phyloP scores from a whole-genome alignment of 2,888 invertebrate genomes.

The Oscheius onirici region DNA sequence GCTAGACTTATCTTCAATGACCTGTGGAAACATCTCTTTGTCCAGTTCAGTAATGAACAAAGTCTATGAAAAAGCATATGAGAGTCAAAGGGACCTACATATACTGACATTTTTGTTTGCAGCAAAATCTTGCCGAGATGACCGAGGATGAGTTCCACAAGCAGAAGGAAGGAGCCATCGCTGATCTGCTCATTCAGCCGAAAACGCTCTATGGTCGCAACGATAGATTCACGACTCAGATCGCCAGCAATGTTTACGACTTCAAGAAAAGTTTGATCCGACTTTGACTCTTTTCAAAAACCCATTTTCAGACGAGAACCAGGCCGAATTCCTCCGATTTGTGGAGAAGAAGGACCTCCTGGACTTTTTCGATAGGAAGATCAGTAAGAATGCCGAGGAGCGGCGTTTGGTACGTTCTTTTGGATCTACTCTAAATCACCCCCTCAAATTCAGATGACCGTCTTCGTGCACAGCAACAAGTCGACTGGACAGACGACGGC shows the following conservation, averaged over 20 bases:
- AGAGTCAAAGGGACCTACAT: too few relatives aligned
- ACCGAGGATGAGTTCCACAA: slow-evolving; percentile 83
- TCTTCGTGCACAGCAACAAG: background rate
- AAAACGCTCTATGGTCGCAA: slow-evolving; percentile 84
- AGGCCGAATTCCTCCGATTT: slow-evolving; percentile 84
- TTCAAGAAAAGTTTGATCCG: slow-evolving; percentile 79
- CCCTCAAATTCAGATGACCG: background rate
- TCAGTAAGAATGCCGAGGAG: slow-evolving; percentile 39
- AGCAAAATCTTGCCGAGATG: slow-evolving; percentile 79
- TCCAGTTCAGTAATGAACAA: too few relatives aligned
- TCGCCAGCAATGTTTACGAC: slow-evolving; percentile 85
- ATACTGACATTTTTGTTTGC: background rate
- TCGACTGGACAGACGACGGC: background rate
- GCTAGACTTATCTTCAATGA: too few relatives aligned
- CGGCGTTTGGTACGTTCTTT: slow-evolving; percentile 32
- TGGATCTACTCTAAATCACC: background rate
- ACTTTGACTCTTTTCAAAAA: background rate
- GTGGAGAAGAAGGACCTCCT: slow-evolving; percentile 84
- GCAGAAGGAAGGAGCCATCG: slow-evolving; percentile 82
- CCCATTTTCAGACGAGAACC: slow-evolving; percentile 78
- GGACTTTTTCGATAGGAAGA: slow-evolving; percentile 47
- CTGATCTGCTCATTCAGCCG: slow-evolving; percentile 86
- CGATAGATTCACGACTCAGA: slow-evolving; percentile 84
- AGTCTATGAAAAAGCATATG: too few relatives aligned
- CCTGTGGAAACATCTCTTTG: too few relatives aligned